Evolutionary conservation across 2,113 vertebrate species (phyloP).

Genomic region (Thalassoma bifasciatum): DNA sequence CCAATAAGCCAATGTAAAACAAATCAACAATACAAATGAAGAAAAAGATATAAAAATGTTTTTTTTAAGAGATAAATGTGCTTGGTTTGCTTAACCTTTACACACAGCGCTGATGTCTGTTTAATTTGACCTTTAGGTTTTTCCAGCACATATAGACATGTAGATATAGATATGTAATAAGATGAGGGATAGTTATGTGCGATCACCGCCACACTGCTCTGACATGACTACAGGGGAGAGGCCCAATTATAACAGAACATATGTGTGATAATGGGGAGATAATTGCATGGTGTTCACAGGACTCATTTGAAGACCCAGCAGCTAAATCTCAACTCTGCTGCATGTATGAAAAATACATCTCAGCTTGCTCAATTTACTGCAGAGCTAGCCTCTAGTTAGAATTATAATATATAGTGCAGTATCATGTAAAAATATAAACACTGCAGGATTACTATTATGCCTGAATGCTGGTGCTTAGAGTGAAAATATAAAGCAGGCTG

Average conservation of each 20-base stretch:
- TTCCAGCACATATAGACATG: constrained; percentile 20
- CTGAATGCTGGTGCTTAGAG: constrained; percentile 66
- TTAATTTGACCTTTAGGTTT: constrained; percentile 30
- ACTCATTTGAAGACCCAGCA: constrained; percentile 68
- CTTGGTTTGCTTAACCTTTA: background rate
- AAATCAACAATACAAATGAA: background rate
- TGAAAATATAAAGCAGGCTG: constrained; percentile 26
- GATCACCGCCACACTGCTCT: constrained; percentile 38
- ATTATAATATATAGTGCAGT: background rate
- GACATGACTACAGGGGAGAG: constrained; percentile 57
- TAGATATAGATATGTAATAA: constrained; percentile 27
- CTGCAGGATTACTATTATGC: constrained; percentile 7
- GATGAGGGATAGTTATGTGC: constrained; percentile 18
- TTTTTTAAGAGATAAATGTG: background rate
- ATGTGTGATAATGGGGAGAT: constrained; percentile 79
- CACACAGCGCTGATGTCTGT: background rate
- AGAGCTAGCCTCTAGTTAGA: constrained; percentile 3
- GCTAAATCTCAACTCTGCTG: constrained; percentile 52
- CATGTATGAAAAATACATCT: constrained; percentile 45
- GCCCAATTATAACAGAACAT: constrained; percentile 75
- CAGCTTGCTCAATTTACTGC: constrained; percentile 16
- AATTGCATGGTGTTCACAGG: constrained; percentile 74
- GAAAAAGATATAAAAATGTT: background rate
- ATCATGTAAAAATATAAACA: constrained; percentile 22
- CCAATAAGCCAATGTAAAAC: background rate